phyloP scores from a whole-genome alignment of 2,888 invertebrate genomes.

The Phytoseiulus persimilis region DNA sequence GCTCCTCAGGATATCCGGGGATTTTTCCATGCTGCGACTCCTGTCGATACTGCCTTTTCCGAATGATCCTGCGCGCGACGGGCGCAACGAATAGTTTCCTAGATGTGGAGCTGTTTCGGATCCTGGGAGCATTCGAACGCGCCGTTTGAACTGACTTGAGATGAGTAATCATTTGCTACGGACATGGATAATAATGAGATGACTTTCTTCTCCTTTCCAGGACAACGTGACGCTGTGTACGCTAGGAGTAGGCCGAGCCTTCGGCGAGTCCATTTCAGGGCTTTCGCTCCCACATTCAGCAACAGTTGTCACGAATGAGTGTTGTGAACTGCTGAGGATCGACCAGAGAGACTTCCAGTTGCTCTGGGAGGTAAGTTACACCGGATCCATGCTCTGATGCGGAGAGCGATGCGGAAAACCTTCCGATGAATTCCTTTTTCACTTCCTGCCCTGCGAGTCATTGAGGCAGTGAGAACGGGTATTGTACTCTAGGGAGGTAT shows the following conservation, averaged over 20 bases:
- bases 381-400: too few species aligned
- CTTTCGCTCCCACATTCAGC: slow-evolving; percentile 59
- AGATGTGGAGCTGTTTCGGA: too few species aligned
- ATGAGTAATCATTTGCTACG: too few species aligned
- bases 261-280: slow-evolving; percentile 62
- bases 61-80: neutral
- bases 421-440: too few species aligned
- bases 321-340: slow-evolving; percentile 65
- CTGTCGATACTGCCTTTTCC: neutral
- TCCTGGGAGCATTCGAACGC: too few species aligned
- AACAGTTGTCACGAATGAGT: slow-evolving; percentile 64
- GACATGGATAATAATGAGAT: too few species aligned
- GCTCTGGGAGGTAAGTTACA: slow-evolving; percentile 63
- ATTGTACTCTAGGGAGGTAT: too few species aligned
- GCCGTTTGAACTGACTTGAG: too few species aligned
- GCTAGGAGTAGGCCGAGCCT: slow-evolving; percentile 65
- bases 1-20: neutral
- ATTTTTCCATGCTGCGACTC: neutral
- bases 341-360: slow-evolving; percentile 67
- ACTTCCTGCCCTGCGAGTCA: too few species aligned
- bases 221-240: slow-evolving; percentile 61
- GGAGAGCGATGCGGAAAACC: too few species aligned
- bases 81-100: neutral
- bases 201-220: slow-evolving; percentile 52
- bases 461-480: too few species aligned